Percentiles rank a stretch among this genome's conserved stretches.
Conservation (phyloP, 2,797 vertebrate species). For the Falco concolor region DNA sequence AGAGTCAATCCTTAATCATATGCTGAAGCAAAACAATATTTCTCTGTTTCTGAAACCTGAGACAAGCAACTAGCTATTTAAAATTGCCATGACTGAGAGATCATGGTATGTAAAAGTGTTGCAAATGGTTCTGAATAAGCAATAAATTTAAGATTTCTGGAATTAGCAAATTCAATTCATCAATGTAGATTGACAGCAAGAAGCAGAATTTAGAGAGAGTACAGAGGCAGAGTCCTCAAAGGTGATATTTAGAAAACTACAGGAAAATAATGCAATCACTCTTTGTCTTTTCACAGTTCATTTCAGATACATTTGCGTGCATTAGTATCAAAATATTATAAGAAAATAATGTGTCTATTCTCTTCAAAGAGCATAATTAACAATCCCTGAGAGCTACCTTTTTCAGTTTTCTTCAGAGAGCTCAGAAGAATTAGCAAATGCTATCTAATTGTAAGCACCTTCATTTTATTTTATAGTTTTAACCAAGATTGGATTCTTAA, state of each 20-base stretch:
- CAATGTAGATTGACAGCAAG: neutral
- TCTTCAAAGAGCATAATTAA: neutral
- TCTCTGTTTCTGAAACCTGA: slow-evolving; percentile 25
- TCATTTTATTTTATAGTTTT: neutral
- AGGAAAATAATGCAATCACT: neutral
- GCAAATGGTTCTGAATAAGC: neutral
- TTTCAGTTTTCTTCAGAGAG: neutral
- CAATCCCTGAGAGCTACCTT: neutral
- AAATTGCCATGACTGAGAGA: neutral
- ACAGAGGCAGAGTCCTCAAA: neutral
- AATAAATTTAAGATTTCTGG: neutral
- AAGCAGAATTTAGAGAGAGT: neutral
- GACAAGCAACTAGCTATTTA: neutral
- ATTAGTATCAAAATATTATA: neutral
- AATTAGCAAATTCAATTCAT: neutral
- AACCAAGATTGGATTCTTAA: neutral
- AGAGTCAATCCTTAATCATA: neutral
- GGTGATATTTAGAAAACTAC: neutral
- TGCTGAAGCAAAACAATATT: slow-evolving; percentile 29
- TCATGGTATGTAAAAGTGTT: neutral
- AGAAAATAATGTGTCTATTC: neutral
- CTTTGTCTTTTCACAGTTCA: slow-evolving; percentile 4
- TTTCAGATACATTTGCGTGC: neutral
- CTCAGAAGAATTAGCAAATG: neutral
- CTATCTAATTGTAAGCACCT: neutral